These are phyloP conservation scores for Loripinus fragilis DNA, from an alignment of 2,888 invertebrate genomes.

Conservation along the genomic window DNA sequence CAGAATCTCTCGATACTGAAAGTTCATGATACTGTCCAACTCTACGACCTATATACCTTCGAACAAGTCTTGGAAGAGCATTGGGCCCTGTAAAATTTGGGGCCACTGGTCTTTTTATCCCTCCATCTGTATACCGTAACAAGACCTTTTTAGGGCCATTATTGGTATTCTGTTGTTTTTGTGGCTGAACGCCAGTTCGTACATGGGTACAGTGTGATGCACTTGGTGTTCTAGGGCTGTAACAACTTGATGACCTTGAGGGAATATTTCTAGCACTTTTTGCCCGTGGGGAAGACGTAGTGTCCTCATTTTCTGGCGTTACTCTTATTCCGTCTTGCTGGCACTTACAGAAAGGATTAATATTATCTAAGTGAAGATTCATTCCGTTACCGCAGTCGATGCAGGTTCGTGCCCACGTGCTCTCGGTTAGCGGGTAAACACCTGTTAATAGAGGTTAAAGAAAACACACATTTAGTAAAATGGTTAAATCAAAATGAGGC, in stretches of 20 bases:
- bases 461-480: constrained; percentile 20
- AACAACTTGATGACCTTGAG: constrained; percentile 54
- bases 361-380: constrained; percentile 74
- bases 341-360: constrained; percentile 76
- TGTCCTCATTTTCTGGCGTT: constrained; percentile 47
- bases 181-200: constrained; percentile 26
- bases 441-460: constrained; percentile 70
- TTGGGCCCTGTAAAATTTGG: constrained; percentile 49
- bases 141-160: constrained; percentile 58
- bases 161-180: constrained; percentile 29
- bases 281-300: constrained; percentile 31
- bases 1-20: constrained; percentile 50
- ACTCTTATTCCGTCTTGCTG: constrained; percentile 71
- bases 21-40: constrained; percentile 63
- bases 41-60: constrained; percentile 65
- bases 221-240: constrained; percentile 61
- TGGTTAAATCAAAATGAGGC: neutral
- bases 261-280: constrained; percentile 58
- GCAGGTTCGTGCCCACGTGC: constrained; percentile 72
- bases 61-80: constrained; percentile 62
- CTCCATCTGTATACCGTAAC: constrained; percentile 69
- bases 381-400: constrained; percentile 75
- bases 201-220: constrained; percentile 45
- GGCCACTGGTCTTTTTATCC: constrained; percentile 62
- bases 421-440: constrained; percentile 69